Percentiles rank a stretch among this genome's conserved stretches.
These are phyloP conservation scores for Sinocyclocheilus anophthalmus DNA, from an alignment of 2,113 vertebrate species.

Conservation along the genomic window DNA sequence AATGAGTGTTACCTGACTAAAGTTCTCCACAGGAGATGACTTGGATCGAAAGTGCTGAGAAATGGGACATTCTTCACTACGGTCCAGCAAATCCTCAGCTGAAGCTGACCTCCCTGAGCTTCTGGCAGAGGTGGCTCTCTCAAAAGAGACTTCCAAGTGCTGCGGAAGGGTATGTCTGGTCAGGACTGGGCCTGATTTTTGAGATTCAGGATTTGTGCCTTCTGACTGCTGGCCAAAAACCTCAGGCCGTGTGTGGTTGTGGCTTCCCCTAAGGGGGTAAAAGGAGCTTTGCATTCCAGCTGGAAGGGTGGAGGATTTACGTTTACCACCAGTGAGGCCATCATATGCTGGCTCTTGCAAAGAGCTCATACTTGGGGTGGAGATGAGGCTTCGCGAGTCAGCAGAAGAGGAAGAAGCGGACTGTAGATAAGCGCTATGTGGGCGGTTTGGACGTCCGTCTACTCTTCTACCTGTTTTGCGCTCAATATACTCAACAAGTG, in stretches of 20 bases:
- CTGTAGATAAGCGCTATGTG: conserved; percentile 78
- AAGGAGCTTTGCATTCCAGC: conserved; percentile 59
- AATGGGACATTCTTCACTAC: conserved; percentile 60
- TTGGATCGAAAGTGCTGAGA: conserved; percentile 82
- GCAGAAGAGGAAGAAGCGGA: conserved; percentile 54
- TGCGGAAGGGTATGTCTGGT: conserved; percentile 21
- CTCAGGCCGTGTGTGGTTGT: conserved; percentile 50
- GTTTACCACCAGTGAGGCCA: conserved; percentile 51
- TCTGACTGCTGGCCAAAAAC: conserved; percentile 26
- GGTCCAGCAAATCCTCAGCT: conserved; percentile 85
- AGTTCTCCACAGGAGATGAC: conserved; percentile 81
- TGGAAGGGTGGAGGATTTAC: conserved; percentile 68
- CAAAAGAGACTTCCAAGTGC: conserved; percentile 63
- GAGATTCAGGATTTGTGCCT: conserved; percentile 56
- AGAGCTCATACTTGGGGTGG: conserved; percentile 84
- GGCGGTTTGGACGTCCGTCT: conserved; percentile 65
- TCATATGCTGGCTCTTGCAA: conserved; percentile 79
- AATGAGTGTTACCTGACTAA: conserved; percentile 76
- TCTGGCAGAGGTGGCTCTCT: conserved; percentile 51
- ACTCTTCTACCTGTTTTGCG: conserved; percentile 82
- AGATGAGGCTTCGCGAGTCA: conserved; percentile 78
- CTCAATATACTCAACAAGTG: conserved; percentile 86
- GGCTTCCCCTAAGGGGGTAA: conserved; percentile 67
- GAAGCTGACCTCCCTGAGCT: conserved; percentile 83
- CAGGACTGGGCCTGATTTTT: conserved; percentile 27